Evolutionary conservation across 2,113 vertebrate species (phyloP), one percentile per base, ranked within the genome.

Genomic region (Xerus inauris): DNA sequence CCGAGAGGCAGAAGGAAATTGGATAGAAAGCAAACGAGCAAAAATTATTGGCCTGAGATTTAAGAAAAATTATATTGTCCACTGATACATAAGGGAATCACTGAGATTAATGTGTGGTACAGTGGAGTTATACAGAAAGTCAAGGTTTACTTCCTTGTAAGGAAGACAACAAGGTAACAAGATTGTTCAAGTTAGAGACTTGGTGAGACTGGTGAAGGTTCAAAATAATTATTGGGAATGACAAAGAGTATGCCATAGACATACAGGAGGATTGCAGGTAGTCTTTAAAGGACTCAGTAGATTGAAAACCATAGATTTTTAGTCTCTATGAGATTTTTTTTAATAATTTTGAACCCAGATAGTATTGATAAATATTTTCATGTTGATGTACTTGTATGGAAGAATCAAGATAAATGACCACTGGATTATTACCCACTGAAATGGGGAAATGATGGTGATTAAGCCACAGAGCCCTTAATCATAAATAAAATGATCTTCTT

Each of bases 1-100:
- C 72, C 57, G 35, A 26, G 57, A 87, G 4, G 22, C 45, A 91
- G 72, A 71, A 59, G 11, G 75, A 89, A 57, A 76, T 89, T 81
- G 69, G 38, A 89, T 42, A 40, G 45, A 83, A 69, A 81, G 20
- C 24, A 40, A 40, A 71, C 65, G 20, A 89, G 17, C 28, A 85
- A 91, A 96, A 89, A 87, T 45, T 30, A 62, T 35, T 94, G 87
- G 20, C 35, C 42, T 91, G 69, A 49, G 12, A 47, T 93, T 59
- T 91, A 88, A 89, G 64, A 10, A 76, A 17, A 32, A 7, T 96
- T 80, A 19, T 32, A 64, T 65, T 17, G 17, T 76, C 35, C 20
- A 38, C 3, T 16, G 1, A 32, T 67, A 2, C 11, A 3, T 59
- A 73, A 88, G 16, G 22, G 42, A 93, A 79, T 87, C 38, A 84